Conservation (phyloP, 2,113 vertebrate species). For the Cryptoleucopteryx plumbea region DNA sequence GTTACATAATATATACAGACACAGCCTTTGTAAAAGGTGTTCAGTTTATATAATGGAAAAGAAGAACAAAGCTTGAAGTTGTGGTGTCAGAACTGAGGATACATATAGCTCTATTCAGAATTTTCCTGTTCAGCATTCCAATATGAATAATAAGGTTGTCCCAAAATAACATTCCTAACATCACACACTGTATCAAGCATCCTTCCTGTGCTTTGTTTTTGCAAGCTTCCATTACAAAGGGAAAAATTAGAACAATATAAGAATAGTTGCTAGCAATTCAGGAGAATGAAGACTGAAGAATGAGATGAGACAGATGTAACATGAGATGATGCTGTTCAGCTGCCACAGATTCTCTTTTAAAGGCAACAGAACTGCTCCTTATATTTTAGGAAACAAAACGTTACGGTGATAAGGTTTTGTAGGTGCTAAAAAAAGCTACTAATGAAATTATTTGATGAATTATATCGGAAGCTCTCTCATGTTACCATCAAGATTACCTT, state of each 20-base stretch:
- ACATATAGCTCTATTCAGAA: not conserved
- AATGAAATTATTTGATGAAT: not conserved
- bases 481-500: not conserved
- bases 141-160: not conserved
- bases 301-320: not conserved
- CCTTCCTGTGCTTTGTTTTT: not conserved
- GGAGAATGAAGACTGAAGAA: not conserved
- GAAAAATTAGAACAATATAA: not conserved
- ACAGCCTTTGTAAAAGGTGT: conserved; percentile 60
- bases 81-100: conserved; percentile 11
- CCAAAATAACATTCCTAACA: not conserved
- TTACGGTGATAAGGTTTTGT: not conserved
- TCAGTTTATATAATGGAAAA: conserved; percentile 44
- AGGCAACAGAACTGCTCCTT: not conserved
- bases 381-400: not conserved
- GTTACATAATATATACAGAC: conserved; percentile 60
- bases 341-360: not conserved
- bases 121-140: not conserved
- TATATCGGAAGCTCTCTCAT: not conserved
- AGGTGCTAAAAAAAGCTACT: not conserved
- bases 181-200: not conserved
- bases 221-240: not conserved
- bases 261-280: not conserved
- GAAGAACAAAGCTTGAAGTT: conserved; percentile 48
- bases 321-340: not conserved